Percentiles rank a stretch among this genome's conserved stretches.
Evolutionary conservation across 2,888 invertebrate species (phyloP).

Genomic region (Prosopocoilus inquinatus): DNA sequence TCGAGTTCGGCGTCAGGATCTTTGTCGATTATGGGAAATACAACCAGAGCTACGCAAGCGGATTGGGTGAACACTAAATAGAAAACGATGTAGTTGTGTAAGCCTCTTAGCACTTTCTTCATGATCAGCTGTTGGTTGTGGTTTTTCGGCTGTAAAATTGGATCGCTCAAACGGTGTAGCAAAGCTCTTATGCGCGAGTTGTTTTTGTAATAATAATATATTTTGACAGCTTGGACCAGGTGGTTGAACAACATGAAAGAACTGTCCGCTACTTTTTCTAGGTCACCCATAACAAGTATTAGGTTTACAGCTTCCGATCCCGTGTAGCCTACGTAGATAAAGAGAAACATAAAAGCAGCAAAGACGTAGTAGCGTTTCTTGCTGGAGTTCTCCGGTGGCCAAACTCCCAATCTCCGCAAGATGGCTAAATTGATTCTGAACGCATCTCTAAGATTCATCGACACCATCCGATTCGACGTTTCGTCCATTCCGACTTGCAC

Average conservation of each 20-base stretch:
- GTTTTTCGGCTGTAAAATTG: constrained; percentile 25
- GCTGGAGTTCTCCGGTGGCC: constrained; percentile 16
- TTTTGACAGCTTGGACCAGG: constrained; percentile 22
- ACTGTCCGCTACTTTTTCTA: constrained; percentile 35
- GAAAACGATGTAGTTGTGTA: constrained; percentile 30
- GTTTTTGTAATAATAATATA: constrained; percentile 16
- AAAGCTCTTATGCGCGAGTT: constrained; percentile 21
- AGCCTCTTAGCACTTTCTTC: constrained; percentile 27
- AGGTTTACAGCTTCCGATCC: constrained; percentile 54
- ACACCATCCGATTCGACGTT: too few relatives aligned
- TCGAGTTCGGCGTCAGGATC: too few relatives aligned
- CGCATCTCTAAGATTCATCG: too few relatives aligned
- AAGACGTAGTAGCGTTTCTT: constrained; percentile 9
- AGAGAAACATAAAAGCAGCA: constrained; percentile 17
- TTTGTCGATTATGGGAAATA: constrained; percentile 37
- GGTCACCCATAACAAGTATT: constrained; percentile 46
- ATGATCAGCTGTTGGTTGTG: constrained; percentile 31
- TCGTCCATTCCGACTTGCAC: too few relatives aligned
- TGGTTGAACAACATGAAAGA: constrained; percentile 40
- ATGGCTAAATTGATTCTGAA: constrained; percentile 9
- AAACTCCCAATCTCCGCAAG: constrained; percentile 19
- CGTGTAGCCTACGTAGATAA: constrained; percentile 48
- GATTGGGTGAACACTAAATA: constrained; percentile 33
- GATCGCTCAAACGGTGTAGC: constrained; percentile 19
- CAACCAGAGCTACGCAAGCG: constrained; percentile 41